Conservation (phyloP, 2,888 invertebrate genomes). For the Phorcus lineatus region DNA sequence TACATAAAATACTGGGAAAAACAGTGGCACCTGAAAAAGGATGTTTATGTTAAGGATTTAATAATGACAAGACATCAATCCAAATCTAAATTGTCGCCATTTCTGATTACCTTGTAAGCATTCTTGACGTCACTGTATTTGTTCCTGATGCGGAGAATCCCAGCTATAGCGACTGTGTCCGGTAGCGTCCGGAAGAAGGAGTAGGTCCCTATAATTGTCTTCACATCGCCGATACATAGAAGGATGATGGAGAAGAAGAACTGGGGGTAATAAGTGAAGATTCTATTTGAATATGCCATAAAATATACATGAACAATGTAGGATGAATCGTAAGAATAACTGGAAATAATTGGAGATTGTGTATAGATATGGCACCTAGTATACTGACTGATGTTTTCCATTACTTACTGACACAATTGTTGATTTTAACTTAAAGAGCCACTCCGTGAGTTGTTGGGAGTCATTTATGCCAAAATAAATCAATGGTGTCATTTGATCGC, state of each 20-base stretch:
- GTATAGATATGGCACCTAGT: background rate
- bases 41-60: no score
- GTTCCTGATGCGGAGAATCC: conserved; percentile 30
- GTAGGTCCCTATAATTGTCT: conserved; percentile 31
- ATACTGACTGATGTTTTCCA: background rate
- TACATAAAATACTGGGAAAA: conserved; percentile 26
- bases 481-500: no score
- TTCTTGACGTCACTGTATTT: conserved; percentile 9
- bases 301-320: background rate
- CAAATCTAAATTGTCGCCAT: background rate
- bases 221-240: conserved; percentile 26
- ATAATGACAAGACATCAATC: no score
- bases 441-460: no score
- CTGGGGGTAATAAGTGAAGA: no score
- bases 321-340: no score
- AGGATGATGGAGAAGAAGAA: background rate
- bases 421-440: no score
- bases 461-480: no score
- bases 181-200: conserved; percentile 29
- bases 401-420: no score
- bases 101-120: conserved; percentile 28
- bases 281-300: no score
- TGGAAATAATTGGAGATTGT: background rate
- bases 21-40: conserved; percentile 9
- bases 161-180: conserved; percentile 32